A percentile compares a stretch with the other conserved stretches of the same genome.
These are phyloP conservation scores for Pristiophorus japonicus DNA, from an alignment of 2,113 vertebrate species.

Conservation along the genomic window DNA sequence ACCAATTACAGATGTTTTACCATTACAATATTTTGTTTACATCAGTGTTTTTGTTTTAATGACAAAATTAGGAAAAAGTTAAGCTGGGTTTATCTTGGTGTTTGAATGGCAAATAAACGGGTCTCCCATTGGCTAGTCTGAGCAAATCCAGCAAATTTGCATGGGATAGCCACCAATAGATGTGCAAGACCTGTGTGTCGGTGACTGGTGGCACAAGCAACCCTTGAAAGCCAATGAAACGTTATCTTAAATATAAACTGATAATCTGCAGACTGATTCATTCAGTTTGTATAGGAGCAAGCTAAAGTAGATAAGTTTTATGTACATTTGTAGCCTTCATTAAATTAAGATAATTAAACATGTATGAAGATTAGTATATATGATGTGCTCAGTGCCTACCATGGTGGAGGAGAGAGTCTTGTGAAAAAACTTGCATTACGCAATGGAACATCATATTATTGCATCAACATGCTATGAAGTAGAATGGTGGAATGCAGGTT, in stretches of 20 bases:
- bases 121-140: not conserved
- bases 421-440: not conserved
- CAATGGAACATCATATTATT: not conserved
- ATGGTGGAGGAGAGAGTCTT: not conserved
- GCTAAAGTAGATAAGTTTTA: not conserved
- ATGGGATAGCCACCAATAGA: not conserved
- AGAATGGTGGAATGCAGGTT: not conserved
- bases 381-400: not conserved
- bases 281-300: not conserved
- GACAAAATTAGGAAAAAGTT: not conserved
- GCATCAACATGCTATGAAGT: not conserved
- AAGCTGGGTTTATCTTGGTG: not conserved
- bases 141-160: too few species aligned
- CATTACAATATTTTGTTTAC: not conserved
- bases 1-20: not conserved
- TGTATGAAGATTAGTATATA: not conserved
- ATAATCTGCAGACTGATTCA: not conserved
- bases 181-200: not conserved
- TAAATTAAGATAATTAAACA: not conserved
- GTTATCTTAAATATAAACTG: not conserved
- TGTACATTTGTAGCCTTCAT: not conserved
- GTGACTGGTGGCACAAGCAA: not conserved
- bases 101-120: not conserved
- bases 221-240: not conserved
- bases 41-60: not conserved